Base-by-base conservation (phyloP, 2,797 vertebrate species). In the Lepilemur ruficaudatus region DNA sequence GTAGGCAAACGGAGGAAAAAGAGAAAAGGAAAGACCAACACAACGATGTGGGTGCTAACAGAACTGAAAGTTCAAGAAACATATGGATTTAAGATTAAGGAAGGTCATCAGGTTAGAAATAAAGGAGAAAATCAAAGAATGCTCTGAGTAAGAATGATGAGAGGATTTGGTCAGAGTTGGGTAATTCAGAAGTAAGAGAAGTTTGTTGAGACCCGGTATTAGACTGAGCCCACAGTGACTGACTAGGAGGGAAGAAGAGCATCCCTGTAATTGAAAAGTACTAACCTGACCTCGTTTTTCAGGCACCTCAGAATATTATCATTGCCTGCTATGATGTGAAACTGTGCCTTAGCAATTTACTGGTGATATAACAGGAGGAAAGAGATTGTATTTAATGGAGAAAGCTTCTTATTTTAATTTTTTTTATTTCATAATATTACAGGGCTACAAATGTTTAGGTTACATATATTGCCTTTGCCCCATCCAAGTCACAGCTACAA, bases 371-470 rank as follows among this genome's bases (percentile, higher is more conserved):
- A 76, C 5, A 55, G 30, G 69, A 89, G 18, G 7, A 92, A 25
- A 80, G 17, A 87, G 76, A 69, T 43, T 63, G 13, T 82, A 70
- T 28, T 76, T 80, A 48, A 43, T 43, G 22, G 23, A 35, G 59
- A 95, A 85, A 48, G 0, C 5, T 22, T 93, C 70, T 93, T 79
- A 48, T 22, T 94, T 95, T 93, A 75, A 89, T 97, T 85, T 22
- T 22, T 94, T 95, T 91, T 83, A 89, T 97, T 88, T 57, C 22
- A 57, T 23, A 57, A 57, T 57, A 57, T 25, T 57, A 25, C 23
- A 57, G 9, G 3, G 55, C 22, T 57, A 57, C 55, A 57, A 57
- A 57, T 57, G 55, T 57, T 57, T 25, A 25, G 55, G 55, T 57
- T 57, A 23, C 55, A 57, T 57, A 23, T 57, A 23, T 57, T 57